A percentile compares a stretch with the other conserved stretches of the same genome.
Evolutionary conservation across 2,888 invertebrate genomes (phyloP).

Genomic region (Dryomyza anilis): DNA sequence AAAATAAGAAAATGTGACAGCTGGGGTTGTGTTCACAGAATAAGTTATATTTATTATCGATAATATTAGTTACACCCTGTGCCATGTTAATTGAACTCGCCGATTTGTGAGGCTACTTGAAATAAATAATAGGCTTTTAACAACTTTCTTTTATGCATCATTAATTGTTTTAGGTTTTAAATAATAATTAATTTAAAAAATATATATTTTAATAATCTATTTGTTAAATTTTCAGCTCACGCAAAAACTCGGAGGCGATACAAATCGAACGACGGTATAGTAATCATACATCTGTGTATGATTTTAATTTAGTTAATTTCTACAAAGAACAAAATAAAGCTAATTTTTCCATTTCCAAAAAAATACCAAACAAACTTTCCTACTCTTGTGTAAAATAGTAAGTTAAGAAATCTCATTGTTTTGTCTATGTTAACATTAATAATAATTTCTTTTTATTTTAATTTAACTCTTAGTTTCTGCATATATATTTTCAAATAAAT

Average conservation of each 20-base stretch:
- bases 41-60: neutral
- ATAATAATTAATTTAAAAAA: neutral
- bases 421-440: too few relatives aligned
- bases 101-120: too few relatives aligned
- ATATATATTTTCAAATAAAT: neutral
- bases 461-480: too few relatives aligned
- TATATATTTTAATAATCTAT: too few relatives aligned
- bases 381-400: constrained; percentile 34
- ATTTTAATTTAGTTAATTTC: constrained; percentile 44
- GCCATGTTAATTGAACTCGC: too few relatives aligned
- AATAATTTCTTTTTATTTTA: too few relatives aligned
- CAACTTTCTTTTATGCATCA: too few relatives aligned
- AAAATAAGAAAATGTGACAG: neutral
- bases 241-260: constrained; percentile 81
- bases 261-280: constrained; percentile 81
- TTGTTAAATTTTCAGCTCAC: constrained; percentile 68
- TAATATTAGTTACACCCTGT: too few relatives aligned
- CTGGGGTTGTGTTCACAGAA: neutral
- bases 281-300: constrained; percentile 39
- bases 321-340: constrained; percentile 27
- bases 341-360: constrained; percentile 26
- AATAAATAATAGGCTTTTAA: too few relatives aligned
- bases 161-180: too few relatives aligned
- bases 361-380: constrained; percentile 26
- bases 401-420: constrained; percentile 25